These are phyloP conservation scores for Acromyrmex echinatior DNA, from an alignment of 1,140 invertebrate genomes.

Conservation along the genomic window DNA sequence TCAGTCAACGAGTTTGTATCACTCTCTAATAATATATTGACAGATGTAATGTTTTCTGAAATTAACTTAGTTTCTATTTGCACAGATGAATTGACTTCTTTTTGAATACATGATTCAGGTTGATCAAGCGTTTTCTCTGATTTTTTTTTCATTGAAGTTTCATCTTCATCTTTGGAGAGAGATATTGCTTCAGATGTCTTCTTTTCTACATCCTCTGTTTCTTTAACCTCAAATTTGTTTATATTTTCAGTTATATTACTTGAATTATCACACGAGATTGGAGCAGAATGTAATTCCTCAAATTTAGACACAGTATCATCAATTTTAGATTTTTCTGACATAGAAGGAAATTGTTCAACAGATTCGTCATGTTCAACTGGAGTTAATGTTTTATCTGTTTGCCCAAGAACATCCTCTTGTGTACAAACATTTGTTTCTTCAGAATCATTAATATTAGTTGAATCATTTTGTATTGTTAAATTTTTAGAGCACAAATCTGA, in stretches of 20 bases:
- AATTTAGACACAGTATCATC: constrained; percentile 8
- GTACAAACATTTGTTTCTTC: neutral
- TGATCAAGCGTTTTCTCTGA: constrained; percentile 1
- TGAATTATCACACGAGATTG: neutral
- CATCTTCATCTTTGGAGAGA: neutral
- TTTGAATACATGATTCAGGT: neutral
- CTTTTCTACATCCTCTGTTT: neutral
- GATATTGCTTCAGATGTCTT: neutral
- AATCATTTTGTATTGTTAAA: constrained; percentile 12
- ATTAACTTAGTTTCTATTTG: constrained; percentile 17
- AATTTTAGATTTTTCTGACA: neutral
- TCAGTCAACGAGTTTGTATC: constrained; percentile 16
- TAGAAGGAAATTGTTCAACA: constrained; percentile 12
- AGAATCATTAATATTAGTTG: neutral
- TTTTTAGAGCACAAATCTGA: constrained; percentile 7
- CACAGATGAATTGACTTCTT: neutral
- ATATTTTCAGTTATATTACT: constrained; percentile 13
- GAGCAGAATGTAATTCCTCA: neutral
- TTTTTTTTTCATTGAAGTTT: neutral
- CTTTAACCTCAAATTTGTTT: neutral
- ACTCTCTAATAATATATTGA: neutral
- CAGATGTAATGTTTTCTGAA: constrained; percentile 17
- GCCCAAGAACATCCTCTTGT: constrained; percentile 6
- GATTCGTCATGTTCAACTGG: neutral
- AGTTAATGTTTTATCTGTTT: neutral